phyloP scores from a whole-genome alignment of 2,113 vertebrate species.

The Anser cygnoides region DNA sequence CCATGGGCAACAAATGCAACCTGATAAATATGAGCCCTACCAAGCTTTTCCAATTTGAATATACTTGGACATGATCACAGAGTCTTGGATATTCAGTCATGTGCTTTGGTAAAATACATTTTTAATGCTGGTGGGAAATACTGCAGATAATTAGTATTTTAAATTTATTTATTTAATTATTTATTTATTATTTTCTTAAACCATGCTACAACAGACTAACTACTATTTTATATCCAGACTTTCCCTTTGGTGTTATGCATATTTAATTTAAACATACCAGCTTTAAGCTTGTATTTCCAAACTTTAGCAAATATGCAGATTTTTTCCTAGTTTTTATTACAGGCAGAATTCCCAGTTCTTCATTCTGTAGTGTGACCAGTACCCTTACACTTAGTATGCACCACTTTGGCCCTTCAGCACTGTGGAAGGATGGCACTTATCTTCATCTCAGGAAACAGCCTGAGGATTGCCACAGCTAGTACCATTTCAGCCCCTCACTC shows the following conservation, averaged over 20 bases:
- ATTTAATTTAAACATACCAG: background rate
- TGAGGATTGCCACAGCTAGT: background rate
- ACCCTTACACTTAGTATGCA: rapidly evolving
- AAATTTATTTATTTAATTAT: background rate
- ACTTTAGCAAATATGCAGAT: background rate
- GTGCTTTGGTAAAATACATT: background rate
- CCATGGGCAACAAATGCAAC: background rate
- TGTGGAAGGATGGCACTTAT: background rate
- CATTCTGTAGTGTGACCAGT: background rate
- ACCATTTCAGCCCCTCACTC: background rate
- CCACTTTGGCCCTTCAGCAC: rapidly evolving
- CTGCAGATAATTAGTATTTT: background rate
- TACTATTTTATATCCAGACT: background rate
- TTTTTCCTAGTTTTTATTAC: background rate
- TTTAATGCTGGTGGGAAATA: background rate
- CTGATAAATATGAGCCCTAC: background rate
- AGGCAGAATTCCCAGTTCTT: background rate
- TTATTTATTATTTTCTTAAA: background rate
- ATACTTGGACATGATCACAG: background rate
- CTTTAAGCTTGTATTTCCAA: background rate
- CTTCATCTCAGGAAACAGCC: background rate
- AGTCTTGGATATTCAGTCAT: background rate
- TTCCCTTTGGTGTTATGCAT: background rate
- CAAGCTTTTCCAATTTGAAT: background rate
- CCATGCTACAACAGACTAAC: background rate